Percentiles rank a stretch among this genome's conserved stretches.
Evolutionary conservation across 1,140 invertebrate genomes (phyloP).

Genomic region (Pseudomyrmex flavicornis): DNA sequence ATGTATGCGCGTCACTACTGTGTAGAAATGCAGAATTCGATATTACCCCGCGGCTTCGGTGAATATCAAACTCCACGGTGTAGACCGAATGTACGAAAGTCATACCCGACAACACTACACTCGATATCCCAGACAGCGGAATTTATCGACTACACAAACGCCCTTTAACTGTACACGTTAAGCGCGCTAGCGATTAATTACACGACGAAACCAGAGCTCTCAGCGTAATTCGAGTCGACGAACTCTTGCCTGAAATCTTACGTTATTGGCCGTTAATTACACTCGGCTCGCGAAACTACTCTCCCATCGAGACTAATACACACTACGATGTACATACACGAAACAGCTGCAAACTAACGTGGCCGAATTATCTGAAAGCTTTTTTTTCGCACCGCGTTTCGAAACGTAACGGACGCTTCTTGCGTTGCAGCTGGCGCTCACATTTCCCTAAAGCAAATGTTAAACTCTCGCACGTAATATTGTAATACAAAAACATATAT

Average conservation of each 20-base stretch:
- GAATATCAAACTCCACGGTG: too few relatives aligned
- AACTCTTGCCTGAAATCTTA: slow-evolving; percentile 44
- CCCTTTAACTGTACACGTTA: too few relatives aligned
- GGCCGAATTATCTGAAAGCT: background rate
- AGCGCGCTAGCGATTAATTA: slow-evolving; percentile 37
- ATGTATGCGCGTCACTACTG: too few relatives aligned
- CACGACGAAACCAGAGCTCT: slow-evolving; percentile 21
- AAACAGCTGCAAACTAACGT: background rate
- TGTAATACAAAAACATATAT: too few relatives aligned
- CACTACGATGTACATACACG: too few relatives aligned
- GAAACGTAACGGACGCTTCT: background rate
- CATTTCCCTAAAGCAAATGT: background rate
- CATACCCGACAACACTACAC: background rate
- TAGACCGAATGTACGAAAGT: background rate
- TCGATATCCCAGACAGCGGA: background rate
- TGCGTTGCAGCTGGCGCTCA: too few relatives aligned
- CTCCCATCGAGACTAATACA: background rate
- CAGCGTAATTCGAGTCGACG: slow-evolving; percentile 17
- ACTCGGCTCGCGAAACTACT: background rate
- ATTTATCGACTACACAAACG: background rate
- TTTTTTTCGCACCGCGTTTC: background rate
- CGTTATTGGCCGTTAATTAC: slow-evolving; percentile 23
- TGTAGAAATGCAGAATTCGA: too few relatives aligned
- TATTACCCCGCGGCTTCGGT: too few relatives aligned
- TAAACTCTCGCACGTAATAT: background rate